Base-by-base conservation (phyloP, 2,113 vertebrate species). In the Nycticryphes semicollaris region DNA sequence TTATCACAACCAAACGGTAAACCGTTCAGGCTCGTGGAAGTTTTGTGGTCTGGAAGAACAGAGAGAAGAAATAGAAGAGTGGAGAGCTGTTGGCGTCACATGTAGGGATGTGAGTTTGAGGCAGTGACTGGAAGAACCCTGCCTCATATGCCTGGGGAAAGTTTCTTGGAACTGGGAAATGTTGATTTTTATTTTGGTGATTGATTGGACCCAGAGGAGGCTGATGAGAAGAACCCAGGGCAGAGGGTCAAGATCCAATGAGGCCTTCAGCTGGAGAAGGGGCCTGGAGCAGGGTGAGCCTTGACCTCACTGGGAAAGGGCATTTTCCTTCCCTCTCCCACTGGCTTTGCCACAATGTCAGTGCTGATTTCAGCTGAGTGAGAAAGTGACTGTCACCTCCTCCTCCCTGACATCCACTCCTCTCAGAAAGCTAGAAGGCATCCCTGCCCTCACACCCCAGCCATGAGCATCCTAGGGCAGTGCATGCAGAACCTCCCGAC, bases 351-450 rank as follows among this genome's bases (percentile, higher is more conserved):
- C 84, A 90, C 70, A 7, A 97, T 97, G 95, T 98, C 96, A 2
- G 94, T 98, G 94, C 97, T 98, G 84, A 97, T 98, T 74, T 97
- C 91, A 47, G 96, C 98, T 80, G 97, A 98, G 28, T 84, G 98
- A 97, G 50, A 98, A 97, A 94, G 96, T 98, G 63, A 96, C 97
- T 45, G 96, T 94, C 33, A 12, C 87, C 85, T 86, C 91, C 66
- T 97, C 97, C 81, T 96, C 87, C 27, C 91, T 8, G 0, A 64
- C 80, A 30, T 94, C 66, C 35, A 51, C 14, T 8, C 14, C 68
- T 20, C 73, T 93, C 25, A 85, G 73, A 2, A 7, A 54, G 18
- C 90, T 79, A 86, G 89, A 63, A 62, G 35, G 59, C 81, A 17
- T 13, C 21, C 57, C 50, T 67, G 35, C 30, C 39, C 18, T 72